Evolutionary conservation across 2,113 vertebrate species (phyloP).

Genomic region (Laticauda laticaudata): DNA sequence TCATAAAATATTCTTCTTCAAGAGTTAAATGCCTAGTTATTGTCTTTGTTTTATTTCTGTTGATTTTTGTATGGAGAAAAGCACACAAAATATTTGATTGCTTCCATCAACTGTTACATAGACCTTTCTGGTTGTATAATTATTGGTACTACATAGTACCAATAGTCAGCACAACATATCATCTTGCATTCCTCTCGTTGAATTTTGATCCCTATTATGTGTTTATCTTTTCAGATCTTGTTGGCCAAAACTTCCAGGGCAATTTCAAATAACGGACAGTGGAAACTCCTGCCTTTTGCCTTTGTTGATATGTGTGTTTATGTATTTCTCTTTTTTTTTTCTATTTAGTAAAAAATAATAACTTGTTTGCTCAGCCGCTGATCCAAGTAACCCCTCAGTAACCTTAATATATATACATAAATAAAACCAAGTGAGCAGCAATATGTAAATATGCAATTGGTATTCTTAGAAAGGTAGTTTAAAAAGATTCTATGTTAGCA

Average conservation of each 20-base stretch:
- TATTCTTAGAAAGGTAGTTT: neutral
- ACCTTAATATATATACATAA: neutral
- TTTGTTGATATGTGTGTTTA: neutral
- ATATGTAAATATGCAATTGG: neutral
- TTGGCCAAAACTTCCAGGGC: neutral
- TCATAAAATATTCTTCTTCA: neutral
- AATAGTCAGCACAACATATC: neutral
- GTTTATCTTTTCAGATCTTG: neutral
- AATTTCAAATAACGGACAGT: neutral
- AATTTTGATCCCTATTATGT: neutral
- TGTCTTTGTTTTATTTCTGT: neutral
- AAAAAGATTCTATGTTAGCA: neutral
- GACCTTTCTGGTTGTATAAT: neutral
- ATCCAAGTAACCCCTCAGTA: neutral
- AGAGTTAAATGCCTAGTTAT: neutral
- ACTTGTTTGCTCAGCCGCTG: neutral
- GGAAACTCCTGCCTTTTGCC: neutral
- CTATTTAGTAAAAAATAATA: neutral
- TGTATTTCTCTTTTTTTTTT: neutral
- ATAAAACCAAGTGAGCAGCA: too few relatives aligned
- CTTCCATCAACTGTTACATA: neutral
- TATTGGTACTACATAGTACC: neutral
- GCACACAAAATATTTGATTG: neutral
- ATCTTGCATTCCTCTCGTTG: neutral
- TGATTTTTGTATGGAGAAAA: neutral